These are phyloP conservation scores for Rhadinocentrus ornatus DNA, from an alignment of 2,797 vertebrate species.

Conservation along the genomic window DNA sequence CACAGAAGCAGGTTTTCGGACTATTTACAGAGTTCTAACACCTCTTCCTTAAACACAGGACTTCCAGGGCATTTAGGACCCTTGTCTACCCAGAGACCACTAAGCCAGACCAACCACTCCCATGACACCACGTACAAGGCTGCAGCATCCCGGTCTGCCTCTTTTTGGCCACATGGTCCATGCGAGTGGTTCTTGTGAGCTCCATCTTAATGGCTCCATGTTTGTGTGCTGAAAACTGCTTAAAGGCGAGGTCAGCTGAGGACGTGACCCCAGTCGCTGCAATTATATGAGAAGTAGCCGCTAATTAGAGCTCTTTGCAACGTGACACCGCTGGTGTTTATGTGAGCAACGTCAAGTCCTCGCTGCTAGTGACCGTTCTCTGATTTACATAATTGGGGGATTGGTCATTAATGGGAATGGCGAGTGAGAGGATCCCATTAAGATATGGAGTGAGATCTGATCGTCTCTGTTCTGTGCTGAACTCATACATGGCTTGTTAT, in stretches of 20 bases:
- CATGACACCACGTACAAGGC: too few relatives aligned
- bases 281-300: slow-evolving; percentile 83
- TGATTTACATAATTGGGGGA: slow-evolving; percentile 86
- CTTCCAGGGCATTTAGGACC: too few relatives aligned
- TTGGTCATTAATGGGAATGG: slow-evolving; percentile 82
- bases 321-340: slow-evolving; percentile 80
- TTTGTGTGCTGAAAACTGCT: slow-evolving; percentile 83
- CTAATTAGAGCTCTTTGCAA: slow-evolving; percentile 83
- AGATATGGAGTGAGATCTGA: slow-evolving; percentile 84
- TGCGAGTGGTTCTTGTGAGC: slow-evolving; percentile 72
- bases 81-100: too few relatives aligned
- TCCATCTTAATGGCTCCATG: slow-evolving; percentile 81
- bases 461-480: slow-evolving; percentile 69
- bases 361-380: slow-evolving; percentile 72
- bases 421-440: slow-evolving; percentile 82
- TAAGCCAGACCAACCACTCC: too few relatives aligned
- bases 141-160: slow-evolving; percentile 14
- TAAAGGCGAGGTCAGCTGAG: slow-evolving; percentile 76
- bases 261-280: slow-evolving; percentile 75
- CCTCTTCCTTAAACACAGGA: too few relatives aligned
- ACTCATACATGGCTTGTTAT: slow-evolving; percentile 31
- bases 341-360: slow-evolving; percentile 80
- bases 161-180: slow-evolving; percentile 61
- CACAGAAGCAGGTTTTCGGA: too few relatives aligned
- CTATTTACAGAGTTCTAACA: too few relatives aligned